Percentiles rank a stretch among this genome's conserved stretches.
phyloP scores from a whole-genome alignment of 2,797 vertebrate genomes.

The Phalanger gymnotis region DNA sequence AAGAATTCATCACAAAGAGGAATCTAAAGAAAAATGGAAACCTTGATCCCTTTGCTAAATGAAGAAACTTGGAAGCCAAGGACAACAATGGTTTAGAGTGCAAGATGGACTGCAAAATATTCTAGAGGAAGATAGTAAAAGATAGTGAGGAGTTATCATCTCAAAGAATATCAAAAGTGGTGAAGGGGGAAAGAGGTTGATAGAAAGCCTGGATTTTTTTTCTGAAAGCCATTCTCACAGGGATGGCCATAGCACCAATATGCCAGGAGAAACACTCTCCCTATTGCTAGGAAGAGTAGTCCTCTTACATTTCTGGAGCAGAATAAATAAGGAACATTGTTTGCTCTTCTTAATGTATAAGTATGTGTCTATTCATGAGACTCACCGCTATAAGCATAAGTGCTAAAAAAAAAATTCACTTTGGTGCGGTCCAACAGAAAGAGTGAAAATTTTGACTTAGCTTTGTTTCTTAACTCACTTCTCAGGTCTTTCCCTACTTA shows the following conservation, averaged over 20 bases:
- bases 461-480: not conserved
- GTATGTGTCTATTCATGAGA: not conserved
- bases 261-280: not conserved
- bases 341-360: not conserved
- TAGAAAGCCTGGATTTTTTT: not conserved
- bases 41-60: no score
- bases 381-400: not conserved
- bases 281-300: not conserved
- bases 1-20: no score
- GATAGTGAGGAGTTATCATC: no score
- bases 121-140: no score
- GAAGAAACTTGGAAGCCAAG: no score
- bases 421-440: not conserved
- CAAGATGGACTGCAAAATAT: no score
- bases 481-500: not conserved
- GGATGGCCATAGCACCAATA: not conserved
- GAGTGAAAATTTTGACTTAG: constrained; percentile 6
- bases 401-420: not conserved
- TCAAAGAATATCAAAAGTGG: not conserved
- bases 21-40: no score
- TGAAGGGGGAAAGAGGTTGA: not conserved
- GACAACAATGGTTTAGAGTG: no score
- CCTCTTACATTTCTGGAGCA: not conserved
- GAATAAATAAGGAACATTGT: not conserved
- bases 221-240: no score